A percentile compares a stretch with the other conserved stretches of the same genome.
These are phyloP conservation scores for Lonchura striata DNA, from an alignment of 2,113 vertebrate genomes.

Conservation along the genomic window DNA sequence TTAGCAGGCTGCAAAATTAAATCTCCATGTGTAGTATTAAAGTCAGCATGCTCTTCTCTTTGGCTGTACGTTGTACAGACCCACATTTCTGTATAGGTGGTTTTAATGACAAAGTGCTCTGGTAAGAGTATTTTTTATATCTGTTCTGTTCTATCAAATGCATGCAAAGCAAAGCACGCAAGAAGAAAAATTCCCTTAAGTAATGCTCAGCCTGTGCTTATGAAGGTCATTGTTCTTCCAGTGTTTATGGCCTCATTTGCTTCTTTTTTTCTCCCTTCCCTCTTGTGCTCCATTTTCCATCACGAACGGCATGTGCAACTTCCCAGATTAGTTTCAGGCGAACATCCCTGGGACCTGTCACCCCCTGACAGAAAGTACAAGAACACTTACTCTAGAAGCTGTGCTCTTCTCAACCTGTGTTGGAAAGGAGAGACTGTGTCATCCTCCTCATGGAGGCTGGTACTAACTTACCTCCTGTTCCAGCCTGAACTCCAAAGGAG, in stretches of 20 bases:
- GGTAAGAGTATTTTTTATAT: neutral
- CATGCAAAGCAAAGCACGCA: neutral
- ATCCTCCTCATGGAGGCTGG: neutral
- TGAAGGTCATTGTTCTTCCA: neutral
- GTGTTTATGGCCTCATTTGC: neutral
- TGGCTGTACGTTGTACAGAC: neutral
- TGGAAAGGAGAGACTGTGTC: neutral
- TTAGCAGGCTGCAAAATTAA: neutral
- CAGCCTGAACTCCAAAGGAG: neutral
- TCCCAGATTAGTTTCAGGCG: neutral
- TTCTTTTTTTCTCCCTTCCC: neutral
- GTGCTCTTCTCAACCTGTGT: neutral
- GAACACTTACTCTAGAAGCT: neutral
- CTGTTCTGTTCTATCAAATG: neutral
- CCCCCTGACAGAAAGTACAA: neutral
- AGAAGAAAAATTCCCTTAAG: neutral
- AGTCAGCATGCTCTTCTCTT: neutral
- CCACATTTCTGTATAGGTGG: neutral
- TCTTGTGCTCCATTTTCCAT: neutral
- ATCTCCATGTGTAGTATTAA: neutral
- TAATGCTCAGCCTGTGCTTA: neutral
- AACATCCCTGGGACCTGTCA: neutral
- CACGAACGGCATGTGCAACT: neutral
- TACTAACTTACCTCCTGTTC: neutral
- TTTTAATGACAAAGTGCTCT: neutral